Evolutionary conservation across 2,113 vertebrate species (phyloP), one percentile per base, ranked within the genome.

Genomic region (Propithecus coquereli): DNA sequence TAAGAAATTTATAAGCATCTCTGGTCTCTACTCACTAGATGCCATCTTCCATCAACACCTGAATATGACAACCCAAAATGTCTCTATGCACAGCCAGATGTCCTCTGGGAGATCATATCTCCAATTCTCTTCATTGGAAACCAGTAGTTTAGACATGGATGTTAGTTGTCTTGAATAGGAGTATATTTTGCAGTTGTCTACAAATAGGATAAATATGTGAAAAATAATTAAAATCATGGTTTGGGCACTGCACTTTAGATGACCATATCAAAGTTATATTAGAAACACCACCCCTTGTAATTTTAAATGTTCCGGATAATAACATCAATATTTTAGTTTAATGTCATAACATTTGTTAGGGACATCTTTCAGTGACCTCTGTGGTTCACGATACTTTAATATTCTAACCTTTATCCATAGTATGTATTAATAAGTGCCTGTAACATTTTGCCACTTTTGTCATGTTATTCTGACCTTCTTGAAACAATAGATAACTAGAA

Each of bases 401-500:
- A 85, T 30, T 76, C 40, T 91, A 71, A 85, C 17, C 20, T 87
- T 92, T 54, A 34, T 80, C 23, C 47, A 57, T 47, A 66, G 73
- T 93, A 47, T 89, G 13, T 84, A 82, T 79, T 87, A 95, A 66
- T 87, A 95, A 94, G 37, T 87, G 27, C 17, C 70, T 91, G 2
- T 91, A 95, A 91, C 2, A 88, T 86, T 63, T 93, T 65, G 23
- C 25, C 92, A 43, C 22, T 82, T 91, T 91, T 90, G 90, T 25
- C 37, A 50, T 87, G 40, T 71, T 87, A 90, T 84, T 54, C 32
- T 94, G 77, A 90, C 32, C 23, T 94, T 81, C 66, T 79, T 79
- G 6, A 73, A 96, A 92, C 30, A 92, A 94, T 91, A 92, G 25
- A 37, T 90, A 93, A 27, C 57, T 90, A 37, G 32, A 93, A 92